Base-by-base conservation (phyloP, 1,140 invertebrate genomes). In the Drosophila ambigua region DNA sequence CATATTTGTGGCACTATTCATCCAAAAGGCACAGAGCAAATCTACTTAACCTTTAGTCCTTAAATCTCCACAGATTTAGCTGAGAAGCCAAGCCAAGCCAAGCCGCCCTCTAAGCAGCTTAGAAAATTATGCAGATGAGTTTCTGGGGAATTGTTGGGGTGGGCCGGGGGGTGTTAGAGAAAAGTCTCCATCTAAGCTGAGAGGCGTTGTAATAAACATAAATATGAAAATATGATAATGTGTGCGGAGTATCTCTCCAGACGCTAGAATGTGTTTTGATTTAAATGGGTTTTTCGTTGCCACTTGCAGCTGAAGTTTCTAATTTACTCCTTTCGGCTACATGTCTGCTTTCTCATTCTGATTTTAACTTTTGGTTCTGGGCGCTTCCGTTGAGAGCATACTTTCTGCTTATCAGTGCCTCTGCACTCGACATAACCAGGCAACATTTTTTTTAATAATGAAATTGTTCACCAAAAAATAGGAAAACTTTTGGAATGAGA, bases 161-260 rank as follows among this genome's bases (percentile, higher is more conserved):
- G 9, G 20, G 20, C 20, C 16, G 16, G 16, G 43, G 54, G 50
- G n/a, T n/a, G n/a, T n/a, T n/a, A 26, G 28, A 54, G 28, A 51
- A 67, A 75, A 75, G 24, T 39, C 46, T 46, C 55, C 52, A 20
- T 67, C 45, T 55, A 46, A 65, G 54, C 45, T 20, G 2, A 28
- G 45, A 28, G 45, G 63, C 26, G 44, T 48, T 59, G 54, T 44
- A 49, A 74, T 60, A 66, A 77, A 65, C 62, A 73, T 73, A 85
- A 85, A 85, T 65, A 63, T 81, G 79, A 75, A 85, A 85, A 85
- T 65, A 63, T 81, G 79, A 75, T 75, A 82, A 84, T 68, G 11
- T 13, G 11, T 13, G 4, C 35, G 9, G 35, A 11, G 11, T 39
- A 61, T 45, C 16, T 15, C 46, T 31, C 45, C 35, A 43, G 16